Evolutionary conservation across 2,888 invertebrate species (phyloP), one percentile per base, ranked within the genome.

Genomic region (Tineola bisselliella): DNA sequence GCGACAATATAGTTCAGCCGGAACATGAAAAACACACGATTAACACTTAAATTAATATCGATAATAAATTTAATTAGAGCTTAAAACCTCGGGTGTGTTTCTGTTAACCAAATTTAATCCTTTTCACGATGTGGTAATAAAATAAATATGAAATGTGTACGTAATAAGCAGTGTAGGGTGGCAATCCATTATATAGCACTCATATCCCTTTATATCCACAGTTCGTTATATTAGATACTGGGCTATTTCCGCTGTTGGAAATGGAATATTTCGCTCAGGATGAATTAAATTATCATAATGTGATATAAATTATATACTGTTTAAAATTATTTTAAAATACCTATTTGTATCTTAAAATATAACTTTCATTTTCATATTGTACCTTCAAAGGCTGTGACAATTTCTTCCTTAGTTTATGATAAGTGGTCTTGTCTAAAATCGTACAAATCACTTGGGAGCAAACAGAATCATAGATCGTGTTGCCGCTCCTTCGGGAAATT

Each of bases 401-500:
- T n/a, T 10, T 17, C 5, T 3, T 48, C 15, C 15, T 48, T 38
- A n/a, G 2, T 6, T 38, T 48, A 54, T 25, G 54, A 54, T 54
- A 73, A 73, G 69, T 66, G 67, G 65, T 70, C 65, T 69, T 66
- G 72, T 70, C 71, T 68, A 70, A 72, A 69, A 70, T 73, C 33
- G 33, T 58, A 58, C 58, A 58, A 31, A 58, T 1, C 58, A 33
- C 58, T 58, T 70, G 72, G 68, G 74, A 75, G 76, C 76, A 75
- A 77, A 75, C 75, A 69, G 65, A 69, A 74, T 76, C 77, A 76
- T 75, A 74, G 72, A 69, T 33, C 67, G 68, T 67, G 66, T 66
- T 69, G 65, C 64, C 63, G 63, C 62, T 71, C 80, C 77, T 70
- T 17, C 31, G 79, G 80, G 81, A 84, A 82, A 83, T 80, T 79